These are phyloP conservation scores for Eupithecia exiguata DNA, from an alignment of 2,888 invertebrate genomes.

Conservation along the genomic window DNA sequence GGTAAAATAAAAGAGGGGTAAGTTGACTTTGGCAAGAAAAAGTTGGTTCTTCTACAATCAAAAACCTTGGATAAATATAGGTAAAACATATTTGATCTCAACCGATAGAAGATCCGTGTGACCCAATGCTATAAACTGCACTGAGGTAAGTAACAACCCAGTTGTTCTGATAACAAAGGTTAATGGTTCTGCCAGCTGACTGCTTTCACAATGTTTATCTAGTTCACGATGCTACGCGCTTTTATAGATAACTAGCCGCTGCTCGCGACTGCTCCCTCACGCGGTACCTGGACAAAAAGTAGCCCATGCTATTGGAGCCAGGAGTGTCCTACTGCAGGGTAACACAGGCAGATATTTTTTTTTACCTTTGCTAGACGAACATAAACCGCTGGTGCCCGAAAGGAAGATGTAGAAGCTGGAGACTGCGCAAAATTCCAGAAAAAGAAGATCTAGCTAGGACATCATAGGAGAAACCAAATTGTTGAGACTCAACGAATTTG, in stretches of 20 bases:
- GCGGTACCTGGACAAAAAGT: neutral
- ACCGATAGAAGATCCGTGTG: neutral
- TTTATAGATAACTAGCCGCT: neutral
- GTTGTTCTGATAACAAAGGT: constrained; percentile 20
- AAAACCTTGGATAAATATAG: neutral
- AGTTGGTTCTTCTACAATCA: neutral
- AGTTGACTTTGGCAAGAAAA: too few species aligned
- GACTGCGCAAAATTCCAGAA: too few species aligned
- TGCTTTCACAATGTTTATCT: neutral
- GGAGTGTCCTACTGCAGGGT: too few species aligned
- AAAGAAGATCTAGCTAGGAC: neutral
- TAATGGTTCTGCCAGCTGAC: constrained; percentile 1
- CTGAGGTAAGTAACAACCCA: constrained; percentile 8
- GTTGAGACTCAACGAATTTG: neutral
- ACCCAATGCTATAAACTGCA: constrained; percentile 3
- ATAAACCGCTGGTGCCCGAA: neutral
- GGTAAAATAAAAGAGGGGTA: too few species aligned
- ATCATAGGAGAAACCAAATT: neutral
- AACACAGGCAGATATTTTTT: too few species aligned
- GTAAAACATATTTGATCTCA: neutral
- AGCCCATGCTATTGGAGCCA: neutral
- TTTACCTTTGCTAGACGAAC: too few species aligned
- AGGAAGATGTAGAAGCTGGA: neutral
- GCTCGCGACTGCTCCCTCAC: neutral
- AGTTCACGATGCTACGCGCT: constrained; percentile 5